These are phyloP conservation scores for Lytechinus pictus DNA, from an alignment of 35 echinoderm and acorn worm species.

Conservation along the genomic window DNA sequence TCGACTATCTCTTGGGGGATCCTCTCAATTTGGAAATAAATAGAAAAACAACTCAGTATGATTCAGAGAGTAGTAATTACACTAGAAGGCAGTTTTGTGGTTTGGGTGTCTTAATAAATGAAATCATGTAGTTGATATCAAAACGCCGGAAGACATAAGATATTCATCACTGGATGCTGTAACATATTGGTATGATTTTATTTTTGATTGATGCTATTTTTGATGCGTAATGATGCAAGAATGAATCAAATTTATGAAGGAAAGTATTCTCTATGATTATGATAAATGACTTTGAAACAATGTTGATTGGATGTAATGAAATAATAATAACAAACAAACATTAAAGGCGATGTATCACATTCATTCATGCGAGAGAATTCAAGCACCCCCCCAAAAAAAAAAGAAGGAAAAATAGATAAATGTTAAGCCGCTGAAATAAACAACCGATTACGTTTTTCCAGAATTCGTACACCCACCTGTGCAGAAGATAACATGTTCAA, in stretches of 20 bases:
- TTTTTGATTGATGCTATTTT: neutral
- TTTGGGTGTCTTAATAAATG: neutral
- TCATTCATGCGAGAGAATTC: neutral
- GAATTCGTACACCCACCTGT: too few species aligned
- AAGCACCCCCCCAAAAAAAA: neutral
- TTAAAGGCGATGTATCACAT: neutral
- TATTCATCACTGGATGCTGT: neutral
- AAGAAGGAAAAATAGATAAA: too few species aligned
- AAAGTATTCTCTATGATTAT: neutral
- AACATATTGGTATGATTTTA: neutral
- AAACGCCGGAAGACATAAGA: neutral
- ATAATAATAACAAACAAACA: neutral
- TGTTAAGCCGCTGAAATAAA: too few species aligned
- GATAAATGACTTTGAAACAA: neutral
- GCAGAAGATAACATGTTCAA: too few species aligned
- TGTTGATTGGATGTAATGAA: neutral
- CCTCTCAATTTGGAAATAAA: neutral
- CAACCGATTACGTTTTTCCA: too few species aligned
- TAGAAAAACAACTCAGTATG: neutral
- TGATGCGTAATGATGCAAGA: slow-evolving; percentile 10
- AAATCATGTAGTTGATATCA: neutral
- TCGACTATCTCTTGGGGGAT: neutral
- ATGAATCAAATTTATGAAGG: neutral
- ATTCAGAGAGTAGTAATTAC: neutral
- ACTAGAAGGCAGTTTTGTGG: neutral